Evolutionary conservation across 1,140 invertebrate species (phyloP), one percentile per base, ranked within the genome.

Genomic region (Maniola jurtina): DNA sequence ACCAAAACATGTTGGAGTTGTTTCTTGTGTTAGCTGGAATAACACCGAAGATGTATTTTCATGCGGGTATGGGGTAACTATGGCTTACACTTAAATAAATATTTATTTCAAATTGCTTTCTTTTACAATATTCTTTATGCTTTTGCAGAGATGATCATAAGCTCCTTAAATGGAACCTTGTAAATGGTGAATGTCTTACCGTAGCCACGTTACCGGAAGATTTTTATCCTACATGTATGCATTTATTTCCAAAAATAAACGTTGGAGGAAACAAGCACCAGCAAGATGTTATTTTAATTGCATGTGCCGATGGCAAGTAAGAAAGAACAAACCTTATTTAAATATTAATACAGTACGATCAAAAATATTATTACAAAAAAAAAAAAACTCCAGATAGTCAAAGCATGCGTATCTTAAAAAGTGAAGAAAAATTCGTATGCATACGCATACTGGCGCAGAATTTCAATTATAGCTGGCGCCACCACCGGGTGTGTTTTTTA

Each of bases 31-130:
- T 10, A 95, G 95, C 67, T 99, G 98, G 98, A 97, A 94, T 82
- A 96, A 94, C 73, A 94, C 96, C 38, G 97, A 99, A 86, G 97
- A 99, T 91, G 94, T 98, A 54, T 97, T 96, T 91, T 98, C 97
- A 40, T 95, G 94, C 75, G 96, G 96, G 96, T 96, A 91, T 1
- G 4, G 6, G 14, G 7, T 11, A 7, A 35, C 16, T 34, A 15
- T 55, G 25, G 25, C 25, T 25, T 25, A 25, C 4, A 25, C 25
- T 25, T 25, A 25, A 25, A 2, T 25, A 1, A 25, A 25, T 25
- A 25, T 25, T 25, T 25, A 25, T 25, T 25, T 25, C 25, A n/a
- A n/a, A n/a, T n/a, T n/a, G 25, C 25, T 52, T 68, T 40, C 50
- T 40, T 54, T 34, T 48, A 36, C n/a, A n/a, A n/a, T n/a, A 33